Conservation (phyloP, 2,888 invertebrate genomes). For the Coleophora deauratella region DNA sequence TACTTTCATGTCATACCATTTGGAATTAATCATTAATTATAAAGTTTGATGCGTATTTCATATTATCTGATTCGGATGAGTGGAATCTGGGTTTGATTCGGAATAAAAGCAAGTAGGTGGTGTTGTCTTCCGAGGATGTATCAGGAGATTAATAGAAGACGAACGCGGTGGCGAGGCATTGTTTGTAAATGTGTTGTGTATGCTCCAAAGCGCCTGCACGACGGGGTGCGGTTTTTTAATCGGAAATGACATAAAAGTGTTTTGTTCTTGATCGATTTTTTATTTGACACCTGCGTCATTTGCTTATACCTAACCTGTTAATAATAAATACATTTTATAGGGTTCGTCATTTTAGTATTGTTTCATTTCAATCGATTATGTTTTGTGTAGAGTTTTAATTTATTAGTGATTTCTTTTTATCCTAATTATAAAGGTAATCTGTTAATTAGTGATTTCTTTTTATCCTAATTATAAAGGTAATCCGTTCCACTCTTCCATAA, state of each 20-base stretch:
- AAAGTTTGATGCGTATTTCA: constrained; percentile 46
- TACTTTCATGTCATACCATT: constrained; percentile 66
- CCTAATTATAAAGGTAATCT: no score
- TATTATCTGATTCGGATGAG: constrained; percentile 62
- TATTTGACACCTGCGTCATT: constrained; percentile 6
- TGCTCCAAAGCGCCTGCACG: constrained; percentile 31
- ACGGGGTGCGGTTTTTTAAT: constrained; percentile 41
- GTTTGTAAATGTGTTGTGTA: constrained; percentile 48
- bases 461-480: no score
- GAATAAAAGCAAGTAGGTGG: constrained; percentile 17
- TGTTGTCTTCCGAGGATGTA: constrained; percentile 19
- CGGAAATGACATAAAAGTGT: constrained; percentile 31
- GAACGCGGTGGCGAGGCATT: constrained; percentile 35
- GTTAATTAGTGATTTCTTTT: no score
- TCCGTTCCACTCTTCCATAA: no score
- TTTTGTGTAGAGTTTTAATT: no score
- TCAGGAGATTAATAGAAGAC: constrained; percentile 29
- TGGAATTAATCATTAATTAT: constrained; percentile 68
- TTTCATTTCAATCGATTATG: no score
- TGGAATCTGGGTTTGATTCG: constrained; percentile 23
- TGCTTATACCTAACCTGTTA: no score
- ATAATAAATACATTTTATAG: no score
- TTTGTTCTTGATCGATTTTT: not conserved
- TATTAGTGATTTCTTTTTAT: no score
- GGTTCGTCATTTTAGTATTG: no score